phyloP scores from a whole-genome alignment of 2,888 invertebrate genomes.

The Sesia apiformis region DNA sequence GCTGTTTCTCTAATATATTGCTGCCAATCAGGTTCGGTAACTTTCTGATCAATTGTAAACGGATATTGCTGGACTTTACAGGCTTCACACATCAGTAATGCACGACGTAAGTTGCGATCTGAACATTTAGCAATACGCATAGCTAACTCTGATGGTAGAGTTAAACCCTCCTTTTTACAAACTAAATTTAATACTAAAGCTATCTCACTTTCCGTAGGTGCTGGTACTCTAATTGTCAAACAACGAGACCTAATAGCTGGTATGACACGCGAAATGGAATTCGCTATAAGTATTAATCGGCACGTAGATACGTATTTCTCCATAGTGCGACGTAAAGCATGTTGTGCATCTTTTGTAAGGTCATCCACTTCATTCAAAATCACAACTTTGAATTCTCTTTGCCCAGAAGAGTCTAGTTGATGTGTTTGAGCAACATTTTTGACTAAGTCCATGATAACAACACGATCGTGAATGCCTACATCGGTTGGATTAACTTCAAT shows the following conservation, averaged over 20 bases:
- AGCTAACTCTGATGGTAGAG: conserved; percentile 84
- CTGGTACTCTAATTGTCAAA: conserved; percentile 91
- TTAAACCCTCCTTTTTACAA: conserved; percentile 87
- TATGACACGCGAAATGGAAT: conserved; percentile 95
- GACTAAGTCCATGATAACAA: conserved; percentile 97
- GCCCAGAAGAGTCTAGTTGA: conserved; percentile 90
- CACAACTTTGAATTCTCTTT: conserved; percentile 97
- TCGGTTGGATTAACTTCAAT: conserved; percentile 97
- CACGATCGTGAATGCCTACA: conserved; percentile 97
- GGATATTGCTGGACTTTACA: conserved; percentile 95
- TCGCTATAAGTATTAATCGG: conserved; percentile 93
- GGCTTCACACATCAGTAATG: conserved; percentile 94
- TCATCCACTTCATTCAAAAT: conserved; percentile 96
- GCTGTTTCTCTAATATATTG: conserved; percentile 90
- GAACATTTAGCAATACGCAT: conserved; percentile 84
- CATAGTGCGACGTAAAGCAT: conserved; percentile 98
- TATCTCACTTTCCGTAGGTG: conserved; percentile 88
- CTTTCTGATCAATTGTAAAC: conserved; percentile 84
- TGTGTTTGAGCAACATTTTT: conserved; percentile 98
- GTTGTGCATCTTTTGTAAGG: conserved; percentile 97
- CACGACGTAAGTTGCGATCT: conserved; percentile 91
- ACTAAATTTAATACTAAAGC: conserved; percentile 77
- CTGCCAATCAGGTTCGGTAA: conserved; percentile 95
- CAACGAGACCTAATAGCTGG: conserved; percentile 98
- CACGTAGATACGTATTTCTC: conserved; percentile 98